Evolutionary conservation across 2,797 vertebrate species (phyloP), one percentile per base, ranked within the genome.

Genomic region (Pangasius mekongensis): DNA sequence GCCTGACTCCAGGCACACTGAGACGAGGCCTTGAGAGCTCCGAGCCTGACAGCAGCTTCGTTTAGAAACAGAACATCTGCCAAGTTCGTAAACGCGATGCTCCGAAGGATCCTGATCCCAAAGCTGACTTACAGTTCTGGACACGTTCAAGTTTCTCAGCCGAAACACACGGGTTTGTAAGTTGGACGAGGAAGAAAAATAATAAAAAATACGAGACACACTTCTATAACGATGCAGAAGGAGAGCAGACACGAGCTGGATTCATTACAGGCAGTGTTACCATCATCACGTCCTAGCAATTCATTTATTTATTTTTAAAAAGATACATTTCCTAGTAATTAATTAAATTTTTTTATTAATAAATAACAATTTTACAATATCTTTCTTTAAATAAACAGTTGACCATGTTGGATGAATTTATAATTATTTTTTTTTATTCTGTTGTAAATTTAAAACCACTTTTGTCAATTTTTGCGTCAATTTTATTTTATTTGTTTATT

Each of bases 1-100:
- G 33, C 58, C 67, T 66, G 64, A 77, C 49, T 69, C 10, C 20
- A 16, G 74, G 64, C 73, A 88, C 60, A 5, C 22, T 2, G 71
- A 84, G 71, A 69, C 43, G 47, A 84, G 80, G 16, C 62, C 64
- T 73, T 43, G 3, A 62, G 67, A 49, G 49, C 52, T 1, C 20
- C 3, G 33, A 60, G 69, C 39, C 69, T 85, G 67, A 78, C 36
- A 76, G 39, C 58, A 49, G 73, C 73, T 78, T 52, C 13, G 47
- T 49, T 67, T 27, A n/a, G 60, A 20, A 78, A 84, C 47, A 49
- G 39, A 36, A 56, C 43, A 88, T 52, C 87, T 77, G 82, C 71
- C 60, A 56, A 84, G 81, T 13, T 36, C 22, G 18, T 77, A 84
- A 83, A 64, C 10, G 22, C 66, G 54, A 83, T 20, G 8, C 27